These are phyloP conservation scores for Dipodomys ordii DNA, from an alignment of 2,113 vertebrate genomes.

Conservation along the genomic window DNA sequence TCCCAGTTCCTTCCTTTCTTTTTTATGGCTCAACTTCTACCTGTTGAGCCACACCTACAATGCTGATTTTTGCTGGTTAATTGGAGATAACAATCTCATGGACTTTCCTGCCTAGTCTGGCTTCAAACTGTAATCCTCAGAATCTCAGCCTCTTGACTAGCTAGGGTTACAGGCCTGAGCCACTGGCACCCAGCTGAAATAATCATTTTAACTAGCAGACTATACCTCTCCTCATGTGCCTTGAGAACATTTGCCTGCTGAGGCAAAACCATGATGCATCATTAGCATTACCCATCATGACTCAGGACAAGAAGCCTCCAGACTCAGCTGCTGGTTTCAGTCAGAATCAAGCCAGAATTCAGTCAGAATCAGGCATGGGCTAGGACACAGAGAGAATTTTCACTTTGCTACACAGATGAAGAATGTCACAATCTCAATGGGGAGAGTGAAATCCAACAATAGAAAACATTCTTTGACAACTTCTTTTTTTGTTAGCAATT, in stretches of 20 bases:
- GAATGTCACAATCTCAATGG: background rate
- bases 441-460: background rate
- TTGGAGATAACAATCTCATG: too few relatives aligned
- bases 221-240: background rate
- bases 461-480: background rate
- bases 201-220: background rate
- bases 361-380: background rate
- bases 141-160: too few relatives aligned
- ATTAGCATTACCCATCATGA: background rate
- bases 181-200: too few relatives aligned
- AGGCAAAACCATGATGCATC: background rate
- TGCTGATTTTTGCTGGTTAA: too few relatives aligned
- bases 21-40: too few relatives aligned
- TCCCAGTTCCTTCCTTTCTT: too few relatives aligned
- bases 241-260: background rate
- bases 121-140: too few relatives aligned
- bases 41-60: too few relatives aligned
- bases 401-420: background rate
- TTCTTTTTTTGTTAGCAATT: background rate
- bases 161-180: too few relatives aligned
- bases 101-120: too few relatives aligned
- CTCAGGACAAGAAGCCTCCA: background rate
- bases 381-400: background rate
- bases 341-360: constrained; percentile 11
- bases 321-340: background rate